Evolutionary conservation across 2,797 vertebrate species (phyloP).

Genomic region (Chromis chromis): DNA sequence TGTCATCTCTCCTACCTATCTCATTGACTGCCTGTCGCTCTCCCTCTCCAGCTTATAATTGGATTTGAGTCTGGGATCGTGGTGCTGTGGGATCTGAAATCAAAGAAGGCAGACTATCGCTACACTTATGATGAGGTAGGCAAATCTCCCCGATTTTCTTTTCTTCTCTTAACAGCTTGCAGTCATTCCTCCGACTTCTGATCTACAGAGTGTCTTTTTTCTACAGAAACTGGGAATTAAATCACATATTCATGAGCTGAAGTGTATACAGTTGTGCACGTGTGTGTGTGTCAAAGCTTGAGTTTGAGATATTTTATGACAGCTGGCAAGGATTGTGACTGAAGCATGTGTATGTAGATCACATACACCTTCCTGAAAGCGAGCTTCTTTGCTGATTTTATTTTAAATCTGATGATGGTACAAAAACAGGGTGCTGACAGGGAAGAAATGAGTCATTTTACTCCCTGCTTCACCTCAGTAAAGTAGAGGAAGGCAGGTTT

Average conservation of each 20-base stretch:
- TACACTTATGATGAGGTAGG: constrained; percentile 98
- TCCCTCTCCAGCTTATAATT: constrained; percentile 93
- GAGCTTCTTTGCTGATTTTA: constrained; percentile 8
- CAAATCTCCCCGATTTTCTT: constrained; percentile 56
- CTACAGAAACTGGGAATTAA: constrained; percentile 56
- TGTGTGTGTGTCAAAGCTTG: not conserved
- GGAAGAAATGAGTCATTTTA: not conserved
- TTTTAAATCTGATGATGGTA: constrained; percentile 21
- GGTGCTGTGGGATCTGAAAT: constrained; percentile 98
- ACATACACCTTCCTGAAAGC: not conserved
- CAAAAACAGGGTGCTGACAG: constrained; percentile 13
- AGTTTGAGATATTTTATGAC: constrained; percentile 16
- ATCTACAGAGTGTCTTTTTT: constrained; percentile 44
- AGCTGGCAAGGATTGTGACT: constrained; percentile 4
- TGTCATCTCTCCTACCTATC: constrained; percentile 64
- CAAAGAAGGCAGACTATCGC: constrained; percentile 98
- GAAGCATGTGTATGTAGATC: constrained; percentile 4
- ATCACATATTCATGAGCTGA: constrained; percentile 72
- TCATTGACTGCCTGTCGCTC: constrained; percentile 73
- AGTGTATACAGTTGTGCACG: constrained; percentile 33
- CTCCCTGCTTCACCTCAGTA: constrained; percentile 21
- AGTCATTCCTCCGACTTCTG: constrained; percentile 40
- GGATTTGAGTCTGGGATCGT: constrained; percentile 98
- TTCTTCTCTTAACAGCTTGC: constrained; percentile 47
- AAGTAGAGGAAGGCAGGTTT: not conserved